phyloP scores from a whole-genome alignment of 1,140 invertebrate species.

The Littorina saxatilis region DNA sequence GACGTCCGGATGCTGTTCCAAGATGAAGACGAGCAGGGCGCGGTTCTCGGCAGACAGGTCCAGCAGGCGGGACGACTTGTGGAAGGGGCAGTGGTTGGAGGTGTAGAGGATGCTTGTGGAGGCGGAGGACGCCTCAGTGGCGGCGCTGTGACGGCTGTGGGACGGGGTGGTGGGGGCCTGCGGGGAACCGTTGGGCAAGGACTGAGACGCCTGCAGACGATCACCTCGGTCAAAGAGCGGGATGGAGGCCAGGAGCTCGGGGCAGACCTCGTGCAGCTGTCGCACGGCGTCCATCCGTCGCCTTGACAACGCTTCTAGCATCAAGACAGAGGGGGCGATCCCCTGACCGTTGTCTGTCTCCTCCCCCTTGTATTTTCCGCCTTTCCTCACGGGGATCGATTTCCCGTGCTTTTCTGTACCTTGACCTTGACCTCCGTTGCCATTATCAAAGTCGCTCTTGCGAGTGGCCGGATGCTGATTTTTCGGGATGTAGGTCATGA shows the following conservation, averaged over 20 bases:
- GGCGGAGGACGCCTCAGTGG: neutral
- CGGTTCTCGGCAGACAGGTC: slow-evolving; percentile 27
- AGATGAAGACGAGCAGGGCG: slow-evolving; percentile 14
- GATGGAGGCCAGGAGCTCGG: slow-evolving; percentile 12
- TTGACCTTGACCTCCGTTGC: neutral
- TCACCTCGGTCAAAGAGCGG: neutral
- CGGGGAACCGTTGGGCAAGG: neutral
- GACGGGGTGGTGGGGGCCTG: neutral
- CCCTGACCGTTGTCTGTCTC: neutral
- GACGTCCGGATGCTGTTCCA: slow-evolving; percentile 23
- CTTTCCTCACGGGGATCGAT: neutral
- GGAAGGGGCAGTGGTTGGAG: neutral
- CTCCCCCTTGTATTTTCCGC: neutral
- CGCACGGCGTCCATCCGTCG: slow-evolving; percentile 29
- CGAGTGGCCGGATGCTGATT: too few relatives aligned
- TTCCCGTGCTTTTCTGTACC: too few relatives aligned
- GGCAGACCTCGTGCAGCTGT: slow-evolving; percentile 21
- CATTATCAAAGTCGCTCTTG: neutral
- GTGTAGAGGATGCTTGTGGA: neutral
- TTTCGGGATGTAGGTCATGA: neutral
- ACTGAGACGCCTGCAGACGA: neutral
- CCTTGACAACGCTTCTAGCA: slow-evolving; percentile 29
- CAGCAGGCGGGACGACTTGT: neutral
- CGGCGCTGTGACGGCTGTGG: neutral
- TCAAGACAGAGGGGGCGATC: neutral